Evolutionary conservation across 2,888 invertebrate genomes (phyloP).

Genomic region (Amphimallon solstitiale): DNA sequence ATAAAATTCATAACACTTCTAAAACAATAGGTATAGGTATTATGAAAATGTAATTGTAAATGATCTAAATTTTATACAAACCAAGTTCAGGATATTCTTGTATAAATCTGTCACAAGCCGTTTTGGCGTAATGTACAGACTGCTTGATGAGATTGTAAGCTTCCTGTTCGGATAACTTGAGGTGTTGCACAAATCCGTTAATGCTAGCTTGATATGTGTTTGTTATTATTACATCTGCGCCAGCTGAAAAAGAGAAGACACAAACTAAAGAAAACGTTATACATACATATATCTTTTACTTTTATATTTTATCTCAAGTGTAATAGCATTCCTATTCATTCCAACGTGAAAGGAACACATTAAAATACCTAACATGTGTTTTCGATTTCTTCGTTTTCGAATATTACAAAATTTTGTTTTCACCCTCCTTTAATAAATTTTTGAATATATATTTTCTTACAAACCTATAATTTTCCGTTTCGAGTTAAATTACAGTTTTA

Average conservation of each 20-base stretch:
- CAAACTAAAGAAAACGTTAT: constrained; percentile 10
- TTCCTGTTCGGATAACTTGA: constrained; percentile 74
- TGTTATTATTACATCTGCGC: constrained; percentile 87
- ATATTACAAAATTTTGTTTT: no score
- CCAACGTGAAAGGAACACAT: neutral
- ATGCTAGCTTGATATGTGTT: constrained; percentile 91
- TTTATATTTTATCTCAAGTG: neutral
- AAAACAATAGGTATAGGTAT: no score
- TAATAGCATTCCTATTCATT: neutral
- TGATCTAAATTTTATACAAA: constrained; percentile 38
- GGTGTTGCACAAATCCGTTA: constrained; percentile 78
- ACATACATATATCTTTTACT: neutral
- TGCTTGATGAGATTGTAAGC: constrained; percentile 77
- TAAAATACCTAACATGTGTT: no score
- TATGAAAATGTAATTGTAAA: no score
- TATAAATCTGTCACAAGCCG: constrained; percentile 73
- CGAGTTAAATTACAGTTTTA: no score
- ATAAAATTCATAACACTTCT: no score
- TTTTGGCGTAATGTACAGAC: constrained; percentile 79
- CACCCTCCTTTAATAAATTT: no score
- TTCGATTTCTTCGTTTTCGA: no score
- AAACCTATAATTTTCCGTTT: no score
- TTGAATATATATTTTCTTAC: no score
- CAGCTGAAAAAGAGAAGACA: constrained; percentile 70
- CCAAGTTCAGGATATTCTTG: constrained; percentile 66